A percentile compares a stretch with the other conserved stretches of the same genome.
phyloP scores from a whole-genome alignment of 2,113 vertebrate species.

The Ornithorhynchus anatinus region DNA sequence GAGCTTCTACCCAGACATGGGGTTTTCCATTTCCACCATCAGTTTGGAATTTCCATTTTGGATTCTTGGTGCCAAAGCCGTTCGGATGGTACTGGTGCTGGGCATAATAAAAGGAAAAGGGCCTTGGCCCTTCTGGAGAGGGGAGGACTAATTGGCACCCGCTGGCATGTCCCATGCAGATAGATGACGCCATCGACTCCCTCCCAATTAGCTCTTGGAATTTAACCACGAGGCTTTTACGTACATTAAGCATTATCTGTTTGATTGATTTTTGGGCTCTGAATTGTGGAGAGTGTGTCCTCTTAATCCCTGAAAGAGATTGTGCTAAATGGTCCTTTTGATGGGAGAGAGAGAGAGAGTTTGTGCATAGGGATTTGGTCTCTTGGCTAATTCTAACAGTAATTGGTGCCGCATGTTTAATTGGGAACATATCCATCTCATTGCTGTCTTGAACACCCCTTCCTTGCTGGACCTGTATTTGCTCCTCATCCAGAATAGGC shows the following conservation, averaged over 20 bases:
- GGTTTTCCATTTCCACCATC: background rate
- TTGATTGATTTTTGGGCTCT: background rate
- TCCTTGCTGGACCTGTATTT: fast-evolving
- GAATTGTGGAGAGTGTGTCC: background rate
- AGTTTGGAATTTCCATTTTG: background rate
- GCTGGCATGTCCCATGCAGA: background rate
- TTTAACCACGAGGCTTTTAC: background rate
- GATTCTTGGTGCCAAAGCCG: background rate
- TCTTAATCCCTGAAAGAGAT: background rate
- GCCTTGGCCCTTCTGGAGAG: background rate
- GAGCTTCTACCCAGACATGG: background rate
- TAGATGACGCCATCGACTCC: background rate
- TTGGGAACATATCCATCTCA: background rate
- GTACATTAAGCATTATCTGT: background rate
- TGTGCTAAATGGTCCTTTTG: no score
- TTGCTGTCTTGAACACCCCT: background rate
- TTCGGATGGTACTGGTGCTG: background rate
- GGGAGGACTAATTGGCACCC: background rate
- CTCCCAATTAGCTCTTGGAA: background rate
- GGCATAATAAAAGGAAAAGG: background rate
- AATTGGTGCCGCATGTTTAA: fast-evolving
- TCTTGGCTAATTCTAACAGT: background rate
- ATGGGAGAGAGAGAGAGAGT: no score
- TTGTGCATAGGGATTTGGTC: background rate
- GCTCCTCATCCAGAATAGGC: background rate